phyloP scores from a whole-genome alignment of 2,888 invertebrate species.

The Ophion ellenae region DNA sequence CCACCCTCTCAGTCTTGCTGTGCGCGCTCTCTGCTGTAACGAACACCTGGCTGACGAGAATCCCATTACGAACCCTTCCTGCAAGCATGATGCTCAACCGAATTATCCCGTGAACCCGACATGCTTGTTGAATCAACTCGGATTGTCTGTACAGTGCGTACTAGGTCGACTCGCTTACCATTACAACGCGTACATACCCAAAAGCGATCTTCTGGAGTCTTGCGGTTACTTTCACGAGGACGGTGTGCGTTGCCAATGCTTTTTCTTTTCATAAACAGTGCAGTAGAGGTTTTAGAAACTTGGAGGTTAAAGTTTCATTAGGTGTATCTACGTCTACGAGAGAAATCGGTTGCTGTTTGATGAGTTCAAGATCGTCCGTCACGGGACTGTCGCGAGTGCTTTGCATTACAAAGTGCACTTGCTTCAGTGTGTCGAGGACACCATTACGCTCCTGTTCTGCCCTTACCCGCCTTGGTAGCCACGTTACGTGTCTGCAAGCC shows the following conservation, averaged over 20 bases:
- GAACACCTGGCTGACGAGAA: conserved; percentile 52
- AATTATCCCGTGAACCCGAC: conserved; percentile 47
- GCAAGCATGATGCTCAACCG: conserved; percentile 29
- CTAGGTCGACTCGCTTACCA: neutral
- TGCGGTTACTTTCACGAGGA: neutral
- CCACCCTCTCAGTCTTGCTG: conserved; percentile 20
- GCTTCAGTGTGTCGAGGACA: neutral
- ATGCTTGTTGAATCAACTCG: conserved; percentile 45
- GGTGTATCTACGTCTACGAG: neutral
- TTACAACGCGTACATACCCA: neutral
- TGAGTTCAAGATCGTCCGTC: neutral
- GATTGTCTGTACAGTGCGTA: conserved; percentile 23
- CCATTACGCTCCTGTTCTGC: neutral
- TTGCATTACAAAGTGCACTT: neutral
- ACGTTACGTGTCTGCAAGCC: neutral
- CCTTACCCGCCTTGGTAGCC: neutral
- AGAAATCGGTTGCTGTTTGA: neutral
- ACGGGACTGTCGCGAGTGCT: neutral
- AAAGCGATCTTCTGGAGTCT: neutral
- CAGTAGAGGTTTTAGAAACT: neutral
- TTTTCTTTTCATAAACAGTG: neutral
- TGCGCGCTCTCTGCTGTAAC: conserved; percentile 22
- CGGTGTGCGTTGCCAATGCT: no score
- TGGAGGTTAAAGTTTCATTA: neutral
- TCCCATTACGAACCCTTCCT: conserved; percentile 41